Evolutionary conservation across 2,113 vertebrate species (phyloP), one percentile per base, ranked within the genome.

Genomic region (Diphyllodes magnificus): DNA sequence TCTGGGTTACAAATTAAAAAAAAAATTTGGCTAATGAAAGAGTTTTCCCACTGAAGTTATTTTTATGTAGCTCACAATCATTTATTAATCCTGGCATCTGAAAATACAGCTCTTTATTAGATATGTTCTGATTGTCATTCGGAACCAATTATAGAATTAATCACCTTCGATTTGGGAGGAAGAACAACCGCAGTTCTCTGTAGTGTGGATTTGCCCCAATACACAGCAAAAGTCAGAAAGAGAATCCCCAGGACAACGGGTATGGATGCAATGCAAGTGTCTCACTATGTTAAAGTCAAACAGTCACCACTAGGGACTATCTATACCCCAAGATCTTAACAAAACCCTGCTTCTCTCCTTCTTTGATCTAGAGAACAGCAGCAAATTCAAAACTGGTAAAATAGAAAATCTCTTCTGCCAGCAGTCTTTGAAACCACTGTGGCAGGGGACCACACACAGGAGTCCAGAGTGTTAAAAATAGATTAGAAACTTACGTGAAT

Each of bases 61-160:
- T 93, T 90, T 89, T 78, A 91, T 60, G 35, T 37, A 92, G 86
- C 95, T 95, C 50, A 72, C 28, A 77, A 82, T 72, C 22, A 95
- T 60, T 96, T 86, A 44, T 42, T 61, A 79, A 82, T 65, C 21
- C 33, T 77, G 40, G 39, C 61, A 86, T 91, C 59, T 92, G 56
- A 96, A 97, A 97, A 92, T 37, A 96, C 7, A 61, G 54, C 49
- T 96, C 65, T 91, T 35, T 77, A 94, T 91, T 93, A 93, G 72
- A 35, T 40, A 66, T 30, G 65, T 95, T 72, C 68, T 64, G 53
- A 45, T 92, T 90, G 96, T 94, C 64, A 83, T 90, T 95, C 63
- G 4, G 68, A 97, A 92, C 16, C 71, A 92, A 87, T 88, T 79
- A 11, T 20, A 80, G 50, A 95, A 93, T 82, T 27, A 70, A 57